These are phyloP conservation scores for Alloscopus bannaensis DNA, from an alignment of 2,888 invertebrate genomes.

Conservation along the genomic window DNA sequence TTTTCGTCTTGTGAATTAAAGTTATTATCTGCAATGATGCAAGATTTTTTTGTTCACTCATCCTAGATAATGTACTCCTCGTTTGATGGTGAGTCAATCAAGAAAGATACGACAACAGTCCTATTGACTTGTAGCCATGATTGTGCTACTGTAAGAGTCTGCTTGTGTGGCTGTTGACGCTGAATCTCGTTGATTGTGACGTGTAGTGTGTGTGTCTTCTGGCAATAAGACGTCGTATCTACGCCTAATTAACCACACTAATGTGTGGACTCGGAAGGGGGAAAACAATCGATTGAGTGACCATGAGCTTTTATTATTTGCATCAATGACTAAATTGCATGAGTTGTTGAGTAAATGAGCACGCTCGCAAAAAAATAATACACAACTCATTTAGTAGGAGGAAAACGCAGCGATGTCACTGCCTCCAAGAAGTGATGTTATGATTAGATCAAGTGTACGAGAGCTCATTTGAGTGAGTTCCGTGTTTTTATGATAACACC, in stretches of 20 bases:
- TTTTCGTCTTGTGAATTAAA: slow-evolving; percentile 3
- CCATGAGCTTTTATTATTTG: slow-evolving; percentile 33
- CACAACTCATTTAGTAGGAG: neutral
- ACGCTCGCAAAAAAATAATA: no score
- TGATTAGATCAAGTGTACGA: neutral
- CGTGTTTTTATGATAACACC: no score
- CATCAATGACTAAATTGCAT: slow-evolving; percentile 19
- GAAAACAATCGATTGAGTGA: slow-evolving; percentile 33
- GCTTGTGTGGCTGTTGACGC: slow-evolving; percentile 4
- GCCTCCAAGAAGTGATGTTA: neutral
- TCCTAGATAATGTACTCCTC: slow-evolving; percentile 6
- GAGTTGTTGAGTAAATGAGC: neutral
- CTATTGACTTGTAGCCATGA: neutral
- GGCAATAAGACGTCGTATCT: slow-evolving; percentile 7
- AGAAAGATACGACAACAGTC: neutral
- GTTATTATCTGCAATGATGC: slow-evolving; percentile 30
- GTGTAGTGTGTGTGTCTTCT: slow-evolving; percentile 2
- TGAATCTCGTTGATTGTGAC: slow-evolving; percentile 16
- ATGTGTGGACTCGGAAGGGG: slow-evolving; percentile 31
- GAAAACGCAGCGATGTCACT: neutral
- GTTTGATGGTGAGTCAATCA: neutral
- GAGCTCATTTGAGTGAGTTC: no score
- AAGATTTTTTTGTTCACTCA: slow-evolving; percentile 29
- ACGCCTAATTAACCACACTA: slow-evolving; percentile 45
- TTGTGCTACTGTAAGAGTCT: neutral